Percentiles rank a stretch among this genome's conserved stretches.
phyloP scores from a whole-genome alignment of 2,113 vertebrate genomes.

The Eptatretus burgeri region DNA sequence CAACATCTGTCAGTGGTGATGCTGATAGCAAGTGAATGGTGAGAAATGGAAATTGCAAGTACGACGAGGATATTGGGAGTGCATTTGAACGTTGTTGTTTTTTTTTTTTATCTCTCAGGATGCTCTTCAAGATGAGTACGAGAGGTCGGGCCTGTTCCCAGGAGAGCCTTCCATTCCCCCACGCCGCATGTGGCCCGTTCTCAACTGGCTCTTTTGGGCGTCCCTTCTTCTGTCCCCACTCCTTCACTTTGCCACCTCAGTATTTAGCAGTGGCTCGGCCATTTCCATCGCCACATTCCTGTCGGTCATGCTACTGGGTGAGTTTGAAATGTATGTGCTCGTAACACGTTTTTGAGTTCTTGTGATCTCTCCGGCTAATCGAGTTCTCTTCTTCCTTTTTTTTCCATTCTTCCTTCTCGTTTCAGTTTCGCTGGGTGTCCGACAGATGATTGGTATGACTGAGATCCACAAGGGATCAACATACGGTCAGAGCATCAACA shows the following conservation, averaged over 20 bases:
- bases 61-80: not conserved
- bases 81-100: not conserved
- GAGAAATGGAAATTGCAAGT: too few relatives aligned
- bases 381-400: not conserved
- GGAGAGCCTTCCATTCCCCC: slow-evolving; percentile 21
- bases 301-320: slow-evolving; percentile 43
- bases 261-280: slow-evolving; percentile 39
- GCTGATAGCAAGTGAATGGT: too few relatives aligned
- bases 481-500: slow-evolving; percentile 23
- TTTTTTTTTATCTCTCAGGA: slow-evolving; percentile 23
- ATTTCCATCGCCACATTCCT: slow-evolving; percentile 28
- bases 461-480: slow-evolving; percentile 93
- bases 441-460: slow-evolving; percentile 79
- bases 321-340: slow-evolving; percentile 10
- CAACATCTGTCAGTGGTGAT: too few relatives aligned
- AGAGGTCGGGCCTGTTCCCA: slow-evolving; percentile 34
- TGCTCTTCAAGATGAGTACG: slow-evolving; percentile 49
- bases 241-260: slow-evolving; percentile 26
- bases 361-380: too few relatives aligned
- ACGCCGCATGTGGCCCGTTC: slow-evolving; percentile 32
- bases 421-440: slow-evolving; percentile 67
- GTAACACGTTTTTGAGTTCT: not conserved
- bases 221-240: slow-evolving; percentile 43
- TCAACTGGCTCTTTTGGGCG: slow-evolving; percentile 75
- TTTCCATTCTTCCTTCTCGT: slow-evolving; percentile 9